Evolutionary conservation across 2,888 invertebrate genomes (phyloP), one percentile per base, ranked within the genome.

Genomic region (Branchipolynoe longqiensis): DNA sequence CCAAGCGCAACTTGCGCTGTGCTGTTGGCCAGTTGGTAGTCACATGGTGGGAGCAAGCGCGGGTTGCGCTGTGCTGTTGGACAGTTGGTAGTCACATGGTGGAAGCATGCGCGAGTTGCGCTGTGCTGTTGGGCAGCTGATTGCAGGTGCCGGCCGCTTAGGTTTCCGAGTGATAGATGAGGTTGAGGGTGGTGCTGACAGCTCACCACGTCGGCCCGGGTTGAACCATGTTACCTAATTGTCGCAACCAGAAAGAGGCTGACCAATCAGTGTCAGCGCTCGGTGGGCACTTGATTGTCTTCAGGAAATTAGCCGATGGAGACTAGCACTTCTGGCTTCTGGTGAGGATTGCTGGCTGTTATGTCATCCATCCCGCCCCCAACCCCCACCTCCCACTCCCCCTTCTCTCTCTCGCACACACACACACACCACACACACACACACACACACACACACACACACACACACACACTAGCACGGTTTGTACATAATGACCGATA

Each of bases 171-270:
- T 78, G 78, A 78, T 48, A 31, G 54, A 78, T 78, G 78, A 78
- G 33, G 31, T 33, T 12, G 25, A 22, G 48, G 48, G 78, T 28
- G 28, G 28, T 48, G 28, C 48, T 78, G 69, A 36, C 78, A 48
- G 41, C 54, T 28, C 1, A 1, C 4, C n/a, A 8, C n/a, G 48
- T 48, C 1, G 28, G 25, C 78, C 48, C 41, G 31, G 28, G 18
- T 78, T 48, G 78, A 48, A 78, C 48, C 48, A 78, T 78, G 54
- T 78, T 41, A 78, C 48, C 78, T 78, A 48, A 78, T 78, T 78
- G 78, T 33, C 28, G 48, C 78, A 28, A 48, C 54, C 78, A 48
- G 54, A 78, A 78, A 78, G 78, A 54, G 48, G 69, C 69, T 69
- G 69, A 69, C 69, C 69, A 69, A 69, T 69, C 69, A 69, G 69